A percentile compares a stretch with the other conserved stretches of the same genome.
These are phyloP conservation scores for Metalampra italica DNA, from an alignment of 2,888 invertebrate species.

Conservation along the genomic window DNA sequence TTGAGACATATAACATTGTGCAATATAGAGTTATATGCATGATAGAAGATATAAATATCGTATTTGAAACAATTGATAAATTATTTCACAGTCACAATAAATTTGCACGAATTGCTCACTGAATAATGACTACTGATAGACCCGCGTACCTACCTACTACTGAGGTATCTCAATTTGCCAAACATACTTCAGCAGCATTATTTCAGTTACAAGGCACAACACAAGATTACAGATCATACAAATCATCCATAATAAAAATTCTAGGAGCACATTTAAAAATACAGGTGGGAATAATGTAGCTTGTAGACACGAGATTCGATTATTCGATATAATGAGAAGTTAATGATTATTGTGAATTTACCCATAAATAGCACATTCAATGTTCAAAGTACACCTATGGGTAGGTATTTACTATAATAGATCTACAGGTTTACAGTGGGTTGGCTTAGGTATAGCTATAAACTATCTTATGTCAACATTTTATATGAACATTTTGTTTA, in stretches of 20 bases:
- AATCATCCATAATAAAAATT: not conserved
- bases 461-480: constrained; percentile 19
- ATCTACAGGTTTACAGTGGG: constrained; percentile 12
- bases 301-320: not conserved
- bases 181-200: not conserved
- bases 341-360: not conserved
- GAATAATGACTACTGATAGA: constrained; percentile 40
- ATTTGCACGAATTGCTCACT: constrained; percentile 65
- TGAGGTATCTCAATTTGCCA: constrained; percentile 12
- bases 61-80: constrained; percentile 63
- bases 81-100: constrained; percentile 64
- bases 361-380: not conserved
- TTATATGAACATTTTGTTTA: constrained; percentile 5
- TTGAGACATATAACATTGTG: constrained; percentile 76
- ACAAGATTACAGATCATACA: constrained; percentile 30
- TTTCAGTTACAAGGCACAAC: constrained; percentile 67
- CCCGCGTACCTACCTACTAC: not conserved
- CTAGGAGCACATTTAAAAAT: not conserved
- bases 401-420: too few relatives aligned
- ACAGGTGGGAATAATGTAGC: too few relatives aligned
- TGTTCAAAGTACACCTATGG: constrained; percentile 5
- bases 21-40: constrained; percentile 65
- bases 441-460: constrained; percentile 14
- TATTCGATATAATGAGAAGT: not conserved
- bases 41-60: constrained; percentile 52